Evolutionary conservation across 2,113 vertebrate genomes (phyloP), one percentile per base, ranked within the genome.

Genomic region (Mus spicilegus): DNA sequence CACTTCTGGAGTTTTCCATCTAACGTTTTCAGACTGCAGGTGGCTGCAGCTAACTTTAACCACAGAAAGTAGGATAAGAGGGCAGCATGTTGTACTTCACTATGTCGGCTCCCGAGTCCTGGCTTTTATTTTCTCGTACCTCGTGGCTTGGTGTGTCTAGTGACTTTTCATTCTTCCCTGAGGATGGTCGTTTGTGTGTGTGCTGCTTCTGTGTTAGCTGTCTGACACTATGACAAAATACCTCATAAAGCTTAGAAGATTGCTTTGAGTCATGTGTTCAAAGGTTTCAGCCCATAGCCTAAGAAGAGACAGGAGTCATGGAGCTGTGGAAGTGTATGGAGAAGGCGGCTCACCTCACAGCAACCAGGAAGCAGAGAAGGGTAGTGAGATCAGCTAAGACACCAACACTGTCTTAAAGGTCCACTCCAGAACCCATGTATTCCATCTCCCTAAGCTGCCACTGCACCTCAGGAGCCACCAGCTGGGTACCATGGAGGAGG

Each of bases 131-230:
- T 72, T 72, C 46, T 77, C 7, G 36, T 9, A 70, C 49, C 63
- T 49, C 16, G 0, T 4, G 69, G 11, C 22, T 81, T 42, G 51
- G 51, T 39, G 58, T 58, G 22, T 22, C 65, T n/a, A 1, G 0
- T 17, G 39, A 30, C 54, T 92, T 81, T 58, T 86, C 30, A 24
- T n/a, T 46, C 61, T 75, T 39, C 39, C 69, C 63, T n/a, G 49
- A 39, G 20, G 39, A 36, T 9, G 16, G 9, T 51, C 19, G 0
- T 46, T 28, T 51, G 67, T 24, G 69, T 51, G 63, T 33, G 16
- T 14, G 30, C 30, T 54, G 58, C 33, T 39, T 51, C 58, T 49
- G 3, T 78, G 56, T n/a, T 13, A 63, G 5, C 24, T 51, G 26
- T 54, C 89, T 49, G 56, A n/a, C 33, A n/a, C 22, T 51, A 14